Conservation (phyloP, 2,113 vertebrate genomes). For the Aptenodytes patagonicus region DNA sequence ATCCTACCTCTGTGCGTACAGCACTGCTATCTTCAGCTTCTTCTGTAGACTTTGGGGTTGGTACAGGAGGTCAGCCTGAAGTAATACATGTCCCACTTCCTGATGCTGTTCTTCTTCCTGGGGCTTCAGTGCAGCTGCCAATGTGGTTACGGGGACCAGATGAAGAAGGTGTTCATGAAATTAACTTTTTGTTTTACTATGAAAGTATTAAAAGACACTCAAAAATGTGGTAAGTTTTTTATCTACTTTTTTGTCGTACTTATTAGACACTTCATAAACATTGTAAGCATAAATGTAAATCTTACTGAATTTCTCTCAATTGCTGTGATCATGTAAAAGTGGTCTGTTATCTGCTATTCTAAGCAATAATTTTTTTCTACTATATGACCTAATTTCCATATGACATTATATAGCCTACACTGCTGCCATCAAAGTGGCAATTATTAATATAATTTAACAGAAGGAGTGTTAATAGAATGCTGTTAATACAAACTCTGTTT, state of each 20-base stretch:
- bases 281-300: not conserved
- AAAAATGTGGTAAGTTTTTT: conserved; percentile 82
- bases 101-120: conserved; percentile 83
- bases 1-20: conserved; percentile 69
- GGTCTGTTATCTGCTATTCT: not conserved
- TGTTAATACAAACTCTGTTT: not conserved
- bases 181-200: conserved; percentile 98
- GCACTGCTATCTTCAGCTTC: conserved; percentile 78
- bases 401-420: not conserved
- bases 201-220: conserved; percentile 86
- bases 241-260: not conserved
- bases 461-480: not conserved
- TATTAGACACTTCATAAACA: not conserved
- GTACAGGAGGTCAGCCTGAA: conserved; percentile 66
- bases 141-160: conserved; percentile 97
- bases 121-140: conserved; percentile 89
- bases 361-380: not conserved
- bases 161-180: conserved; percentile 96
- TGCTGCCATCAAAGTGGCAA: not conserved
- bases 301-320: not conserved
- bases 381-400: not conserved
- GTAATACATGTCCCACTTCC: conserved; percentile 87
- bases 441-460: not conserved
- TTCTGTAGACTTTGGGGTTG: conserved; percentile 79
- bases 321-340: not conserved